Base-by-base conservation (phyloP, 2,797 vertebrate species). In the Manis crassicaudata region DNA sequence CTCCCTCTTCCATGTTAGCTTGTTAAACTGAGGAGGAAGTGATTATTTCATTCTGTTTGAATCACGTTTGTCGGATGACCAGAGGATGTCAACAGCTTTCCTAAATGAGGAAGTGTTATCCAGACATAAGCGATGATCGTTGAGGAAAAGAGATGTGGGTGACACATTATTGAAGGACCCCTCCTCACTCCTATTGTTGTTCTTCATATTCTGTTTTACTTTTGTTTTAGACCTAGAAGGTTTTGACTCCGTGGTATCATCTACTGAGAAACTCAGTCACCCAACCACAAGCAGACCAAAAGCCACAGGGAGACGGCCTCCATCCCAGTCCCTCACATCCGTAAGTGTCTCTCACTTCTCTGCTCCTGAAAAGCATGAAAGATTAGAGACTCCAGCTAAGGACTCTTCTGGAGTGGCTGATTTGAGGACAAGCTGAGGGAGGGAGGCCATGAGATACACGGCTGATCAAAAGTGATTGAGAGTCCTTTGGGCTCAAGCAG, bases 211-310 rank as follows among this genome's bases (percentile, higher is more conserved):
- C 29, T 86, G 43, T 92, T 96, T 88, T 97, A 97, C 98, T 98
- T 93, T 62, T 98, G 96, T 99, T 98, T 92, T 98, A 99, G 99
- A 99, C 96, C 98, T 99, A 97, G 99, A 99, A 98, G 99, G 99
- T 98, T 99, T 99, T 98, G 99, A 99, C 97, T 99, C 98, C 1
- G 98, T 99, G 96, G 98, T 99, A 32, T 97, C 99, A 43, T 98
- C 99, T 77, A 98, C 99, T 95, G 99, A 99, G 98, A 99, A 99
- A 98, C 99, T 99, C 97, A 99, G 98, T 98, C 99, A 99, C 98
- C 99, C 99, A 27, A 99, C 99, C n/a, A 99, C 98, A 85, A 99
- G 98, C 50, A 98, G 99, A 98, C 99, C 99, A 37, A 99, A 99
- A 98, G 99, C 99, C 97, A 99, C 98, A 6, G 99, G 99, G 98